These are phyloP conservation scores for Porites divaricata DNA, from an alignment of 92 coral and sea anemone species.

Conservation along the genomic window DNA sequence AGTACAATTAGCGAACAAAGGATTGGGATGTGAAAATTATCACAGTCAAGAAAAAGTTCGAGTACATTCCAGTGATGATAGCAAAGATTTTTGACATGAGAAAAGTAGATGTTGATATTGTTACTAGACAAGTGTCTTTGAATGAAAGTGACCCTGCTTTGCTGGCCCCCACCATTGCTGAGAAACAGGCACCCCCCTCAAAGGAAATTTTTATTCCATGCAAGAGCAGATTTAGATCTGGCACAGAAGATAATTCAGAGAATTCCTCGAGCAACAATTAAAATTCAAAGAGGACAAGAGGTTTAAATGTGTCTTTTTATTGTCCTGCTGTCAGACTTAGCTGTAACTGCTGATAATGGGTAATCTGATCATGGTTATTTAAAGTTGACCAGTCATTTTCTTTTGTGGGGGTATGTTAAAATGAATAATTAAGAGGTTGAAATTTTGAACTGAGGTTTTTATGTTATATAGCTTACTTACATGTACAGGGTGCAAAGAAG, in stretches of 20 bases:
- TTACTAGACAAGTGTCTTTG: slow-evolving; percentile 20
- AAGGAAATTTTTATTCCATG: no score
- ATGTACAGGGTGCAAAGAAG: slow-evolving; percentile 2
- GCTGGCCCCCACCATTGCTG: no score
- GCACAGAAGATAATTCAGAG: slow-evolving; percentile 6
- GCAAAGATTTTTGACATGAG: slow-evolving; percentile 27
- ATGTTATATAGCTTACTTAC: slow-evolving; percentile 11
- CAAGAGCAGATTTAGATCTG: slow-evolving; percentile 17
- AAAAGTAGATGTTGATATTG: slow-evolving; percentile 31
- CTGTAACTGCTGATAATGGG: no score
- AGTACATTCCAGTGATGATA: slow-evolving; percentile 40
- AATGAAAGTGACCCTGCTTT: no score
- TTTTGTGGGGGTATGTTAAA: no score
- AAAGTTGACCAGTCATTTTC: no score
- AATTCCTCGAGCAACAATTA: not conserved
- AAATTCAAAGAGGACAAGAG: no score
- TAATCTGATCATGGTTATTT: no score
- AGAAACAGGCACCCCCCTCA: no score
- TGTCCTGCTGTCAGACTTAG: no score
- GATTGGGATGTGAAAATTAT: slow-evolving; percentile 50
- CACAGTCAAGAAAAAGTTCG: slow-evolving; percentile 32
- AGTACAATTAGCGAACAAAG: slow-evolving; percentile 53
- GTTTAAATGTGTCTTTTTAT: no score
- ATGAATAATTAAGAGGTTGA: no score
- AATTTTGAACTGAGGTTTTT: not conserved